A percentile compares a stretch with the other conserved stretches of the same genome.
Evolutionary conservation across 2,797 vertebrate species (phyloP).

Genomic region (Crocodylus rhombifer): DNA sequence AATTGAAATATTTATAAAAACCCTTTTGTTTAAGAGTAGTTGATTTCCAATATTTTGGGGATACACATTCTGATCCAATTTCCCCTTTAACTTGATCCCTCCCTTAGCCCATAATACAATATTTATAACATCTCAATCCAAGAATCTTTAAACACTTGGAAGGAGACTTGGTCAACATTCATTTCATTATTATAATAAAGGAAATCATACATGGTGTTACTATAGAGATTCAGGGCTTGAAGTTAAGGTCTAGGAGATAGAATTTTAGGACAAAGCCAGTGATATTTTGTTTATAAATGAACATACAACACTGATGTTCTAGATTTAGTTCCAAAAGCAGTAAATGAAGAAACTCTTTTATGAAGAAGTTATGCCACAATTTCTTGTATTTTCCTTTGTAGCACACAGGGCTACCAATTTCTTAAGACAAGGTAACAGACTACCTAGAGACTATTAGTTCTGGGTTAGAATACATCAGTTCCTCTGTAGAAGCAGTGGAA

Average conservation of each 20-base stretch:
- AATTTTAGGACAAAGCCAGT: background rate
- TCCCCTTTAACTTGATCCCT: background rate
- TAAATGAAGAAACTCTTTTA: background rate
- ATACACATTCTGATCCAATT: background rate
- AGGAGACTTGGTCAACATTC: background rate
- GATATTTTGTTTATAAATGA: background rate
- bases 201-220: fast-evolving
- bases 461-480: background rate
- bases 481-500: background rate
- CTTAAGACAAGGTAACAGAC: background rate
- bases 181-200: background rate
- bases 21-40: background rate
- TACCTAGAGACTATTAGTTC: background rate
- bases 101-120: background rate
- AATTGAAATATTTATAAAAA: background rate
- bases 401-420: background rate
- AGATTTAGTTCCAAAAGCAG: background rate
- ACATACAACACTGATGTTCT: background rate
- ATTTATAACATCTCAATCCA: fast-evolving
- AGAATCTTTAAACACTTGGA: background rate
- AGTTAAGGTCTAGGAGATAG: background rate
- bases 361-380: background rate
- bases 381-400: background rate
- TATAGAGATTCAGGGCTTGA: fast-evolving
- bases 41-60: background rate